Evolutionary conservation across 2,888 invertebrate species (phyloP), one percentile per base, ranked within the genome.

Genomic region (Diachrysia chrysitis): DNA sequence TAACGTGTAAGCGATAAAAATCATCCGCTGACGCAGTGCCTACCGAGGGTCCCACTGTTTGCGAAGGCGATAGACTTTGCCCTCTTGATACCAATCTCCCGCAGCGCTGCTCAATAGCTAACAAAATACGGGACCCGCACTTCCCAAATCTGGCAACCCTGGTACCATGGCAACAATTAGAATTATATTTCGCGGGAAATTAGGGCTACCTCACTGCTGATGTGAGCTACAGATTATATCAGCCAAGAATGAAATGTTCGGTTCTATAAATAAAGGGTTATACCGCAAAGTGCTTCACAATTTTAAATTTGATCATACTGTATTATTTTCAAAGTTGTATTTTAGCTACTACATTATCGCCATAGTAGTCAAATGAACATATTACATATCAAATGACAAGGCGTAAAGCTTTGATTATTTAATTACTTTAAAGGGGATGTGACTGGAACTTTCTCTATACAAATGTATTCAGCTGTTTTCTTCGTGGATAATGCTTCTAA

Each of bases 1-100:
- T 88, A 87, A 87, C 83, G 83, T 78, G 87, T 83, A 84, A 83
- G 85, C 86, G 92, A 92, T 91, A 90, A 93, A 89, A 92, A 89
- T 87, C 85, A 73, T 83, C 32, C 84, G 88, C 87, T 87, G 91
- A 89, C 87, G 81, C 68, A 61, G 84, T 84, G 29, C 32, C 32
- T 32, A 78, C 70, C 66, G 56, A 58, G 63, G 81, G 77, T 84
- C 81, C 83, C 89, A 84, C 87, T 86, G 81, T 82, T 82, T 82
- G 82, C 76, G 69, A 78, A 87, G 87, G 85, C 87, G 88, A 87
- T 85, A 85, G 85, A 83, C 84, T 82, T 79, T 81, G 77, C 82
- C 85, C 87, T 84, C 88, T 86, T 82, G 91, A 91, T 89, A 83
- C 84, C 84, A 83, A 84, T 90, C 90, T 87, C 87, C 88, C 84